phyloP scores from a whole-genome alignment of 2,113 vertebrate genomes.

The Acanthisitta chloris region DNA sequence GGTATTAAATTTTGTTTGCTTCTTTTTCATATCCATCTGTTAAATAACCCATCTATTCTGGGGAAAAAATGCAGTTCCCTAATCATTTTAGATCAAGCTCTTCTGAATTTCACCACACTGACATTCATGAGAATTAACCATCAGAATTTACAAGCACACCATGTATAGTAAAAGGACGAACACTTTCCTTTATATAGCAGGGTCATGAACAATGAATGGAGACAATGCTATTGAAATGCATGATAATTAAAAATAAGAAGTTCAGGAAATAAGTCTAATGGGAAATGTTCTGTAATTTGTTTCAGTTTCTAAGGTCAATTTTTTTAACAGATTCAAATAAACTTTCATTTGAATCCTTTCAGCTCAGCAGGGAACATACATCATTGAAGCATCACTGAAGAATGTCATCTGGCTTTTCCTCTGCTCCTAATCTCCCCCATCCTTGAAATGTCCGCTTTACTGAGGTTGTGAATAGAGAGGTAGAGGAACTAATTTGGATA shows the following conservation, averaged over 20 bases:
- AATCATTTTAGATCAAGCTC: not conserved
- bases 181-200: not conserved
- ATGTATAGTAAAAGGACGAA: not conserved
- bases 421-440: not conserved
- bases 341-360: conserved; percentile 26
- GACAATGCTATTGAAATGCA: not conserved
- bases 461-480: conserved; percentile 1
- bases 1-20: not conserved
- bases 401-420: conserved; percentile 29
- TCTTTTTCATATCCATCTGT: not conserved
- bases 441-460: conserved; percentile 25
- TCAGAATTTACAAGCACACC: not conserved
- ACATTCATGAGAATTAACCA: not conserved
- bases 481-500: not conserved
- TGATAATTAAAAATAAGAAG: conserved; percentile 15
- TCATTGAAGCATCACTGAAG: conserved; percentile 21
- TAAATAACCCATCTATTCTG: not conserved
- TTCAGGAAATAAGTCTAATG: not conserved
- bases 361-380: not conserved
- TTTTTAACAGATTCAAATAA: conserved; percentile 45
- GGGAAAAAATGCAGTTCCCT: not conserved
- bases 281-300: conserved; percentile 28
- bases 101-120: not conserved
- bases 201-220: not conserved
- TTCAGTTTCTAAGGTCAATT: conserved; percentile 33